Percentiles rank a stretch among this genome's conserved stretches.
These are phyloP conservation scores for Zapornia atra DNA, from an alignment of 2,113 vertebrate species.

Conservation along the genomic window DNA sequence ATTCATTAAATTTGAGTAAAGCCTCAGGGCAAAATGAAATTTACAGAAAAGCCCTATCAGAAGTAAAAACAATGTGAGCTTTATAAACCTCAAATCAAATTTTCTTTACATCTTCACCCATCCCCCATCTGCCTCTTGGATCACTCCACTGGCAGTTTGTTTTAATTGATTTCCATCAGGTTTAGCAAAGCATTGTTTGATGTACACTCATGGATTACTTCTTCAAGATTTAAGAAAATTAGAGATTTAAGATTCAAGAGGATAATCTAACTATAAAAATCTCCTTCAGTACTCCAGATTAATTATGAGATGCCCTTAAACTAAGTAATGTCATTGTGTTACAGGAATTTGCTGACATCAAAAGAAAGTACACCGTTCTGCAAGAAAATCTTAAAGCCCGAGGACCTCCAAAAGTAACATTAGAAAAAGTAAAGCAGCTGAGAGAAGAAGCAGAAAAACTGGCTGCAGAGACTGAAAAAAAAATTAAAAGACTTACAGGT, in stretches of 20 bases:
- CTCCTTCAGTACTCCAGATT: neutral
- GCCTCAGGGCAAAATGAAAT: neutral
- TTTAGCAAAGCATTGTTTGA: neutral
- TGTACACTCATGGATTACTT: neutral
- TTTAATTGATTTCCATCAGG: neutral
- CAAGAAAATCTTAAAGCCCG: slow-evolving; percentile 62
- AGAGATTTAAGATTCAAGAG: neutral
- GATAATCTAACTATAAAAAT: neutral
- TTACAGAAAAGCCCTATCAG: neutral
- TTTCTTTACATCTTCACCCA: neutral
- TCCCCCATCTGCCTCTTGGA: neutral
- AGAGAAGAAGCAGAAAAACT: slow-evolving; percentile 75
- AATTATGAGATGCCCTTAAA: neutral
- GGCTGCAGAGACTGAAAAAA: slow-evolving; percentile 76
- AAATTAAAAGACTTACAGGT: slow-evolving; percentile 82
- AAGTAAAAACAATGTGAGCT: neutral
- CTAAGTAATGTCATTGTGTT: neutral
- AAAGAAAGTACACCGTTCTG: slow-evolving; percentile 72
- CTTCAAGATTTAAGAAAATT: neutral
- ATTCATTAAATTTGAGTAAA: neutral
- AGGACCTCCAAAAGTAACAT: slow-evolving; percentile 45
- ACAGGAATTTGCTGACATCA: slow-evolving; percentile 77
- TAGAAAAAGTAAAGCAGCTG: slow-evolving; percentile 75
- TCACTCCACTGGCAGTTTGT: neutral
- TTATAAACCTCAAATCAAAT: neutral